These are phyloP conservation scores for Puffinus mauretanicus DNA, from an alignment of 2,113 vertebrate genomes.

Conservation along the genomic window DNA sequence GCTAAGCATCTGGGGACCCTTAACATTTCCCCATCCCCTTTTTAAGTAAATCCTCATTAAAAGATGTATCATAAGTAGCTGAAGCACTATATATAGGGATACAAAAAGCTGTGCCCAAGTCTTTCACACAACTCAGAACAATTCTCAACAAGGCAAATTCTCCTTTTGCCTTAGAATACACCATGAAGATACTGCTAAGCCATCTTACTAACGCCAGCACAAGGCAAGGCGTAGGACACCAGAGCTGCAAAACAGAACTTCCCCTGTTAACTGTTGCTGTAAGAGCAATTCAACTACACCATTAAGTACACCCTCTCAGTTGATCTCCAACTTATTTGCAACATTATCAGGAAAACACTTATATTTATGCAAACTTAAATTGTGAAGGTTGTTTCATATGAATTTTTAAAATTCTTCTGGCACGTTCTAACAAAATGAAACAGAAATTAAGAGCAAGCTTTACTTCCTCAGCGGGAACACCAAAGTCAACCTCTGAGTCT, in stretches of 20 bases:
- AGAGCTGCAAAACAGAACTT: not conserved
- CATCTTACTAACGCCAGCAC: not conserved
- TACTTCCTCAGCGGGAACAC: accelerated
- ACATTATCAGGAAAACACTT: not conserved
- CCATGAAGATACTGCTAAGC: not conserved
- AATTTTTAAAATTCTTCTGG: not conserved
- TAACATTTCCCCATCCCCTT: not conserved
- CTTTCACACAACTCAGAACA: not conserved
- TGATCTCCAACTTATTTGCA: not conserved
- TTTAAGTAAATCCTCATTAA: not conserved
- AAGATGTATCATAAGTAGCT: not conserved
- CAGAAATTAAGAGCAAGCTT: not conserved
- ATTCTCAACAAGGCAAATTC: not conserved
- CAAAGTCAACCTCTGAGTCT: accelerated
- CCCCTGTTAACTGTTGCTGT: not conserved
- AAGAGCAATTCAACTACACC: not conserved
- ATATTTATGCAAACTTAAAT: not conserved
- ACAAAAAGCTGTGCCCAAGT: not conserved
- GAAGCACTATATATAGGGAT: not conserved
- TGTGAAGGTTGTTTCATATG: not conserved
- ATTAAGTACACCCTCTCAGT: not conserved
- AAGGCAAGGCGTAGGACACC: not conserved
- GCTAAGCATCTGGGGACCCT: not conserved
- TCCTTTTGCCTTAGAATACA: not conserved
- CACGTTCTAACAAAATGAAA: not conserved